phyloP scores from a whole-genome alignment of 92 coral and sea anemone species.

The Zoanthus solanderi region DNA sequence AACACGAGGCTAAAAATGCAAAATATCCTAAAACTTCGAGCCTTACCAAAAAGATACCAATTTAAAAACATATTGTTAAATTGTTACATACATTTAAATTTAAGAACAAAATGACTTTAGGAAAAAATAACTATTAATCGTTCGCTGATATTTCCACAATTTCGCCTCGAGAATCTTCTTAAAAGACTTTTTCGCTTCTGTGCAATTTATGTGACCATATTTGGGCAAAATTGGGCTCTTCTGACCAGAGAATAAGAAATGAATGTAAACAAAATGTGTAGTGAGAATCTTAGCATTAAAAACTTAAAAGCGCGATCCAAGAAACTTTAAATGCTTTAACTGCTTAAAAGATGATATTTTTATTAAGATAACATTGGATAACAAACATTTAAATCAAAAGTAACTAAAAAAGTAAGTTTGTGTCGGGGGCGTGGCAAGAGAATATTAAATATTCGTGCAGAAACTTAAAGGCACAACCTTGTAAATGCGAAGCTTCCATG shows the following conservation, averaged over 20 bases:
- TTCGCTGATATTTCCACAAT: not conserved
- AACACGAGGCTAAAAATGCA: too few relatives aligned
- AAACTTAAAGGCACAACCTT: not conserved
- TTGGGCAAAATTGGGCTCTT: conserved; percentile 9
- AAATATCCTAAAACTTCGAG: too few relatives aligned
- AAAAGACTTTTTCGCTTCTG: not conserved
- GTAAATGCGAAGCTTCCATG: not conserved
- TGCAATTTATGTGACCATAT: conserved; percentile 19
- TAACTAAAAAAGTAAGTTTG: not conserved
- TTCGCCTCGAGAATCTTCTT: not conserved
- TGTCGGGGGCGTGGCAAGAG: conserved; percentile 43
- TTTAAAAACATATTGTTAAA: too few relatives aligned
- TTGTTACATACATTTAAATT: too few relatives aligned
- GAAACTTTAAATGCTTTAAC: not conserved
- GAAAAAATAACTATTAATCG: not conserved
- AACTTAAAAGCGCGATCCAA: not conserved
- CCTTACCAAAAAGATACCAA: too few relatives aligned
- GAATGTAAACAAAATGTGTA: not conserved
- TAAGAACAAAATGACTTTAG: not conserved
- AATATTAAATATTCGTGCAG: not conserved
- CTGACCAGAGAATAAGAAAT: not conserved
- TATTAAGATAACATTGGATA: not conserved
- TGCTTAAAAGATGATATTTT: not conserved
- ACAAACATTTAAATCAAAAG: not conserved
- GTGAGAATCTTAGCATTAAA: not conserved